Conservation (phyloP, 2,113 vertebrate species). For the Pterocles burchelli region DNA sequence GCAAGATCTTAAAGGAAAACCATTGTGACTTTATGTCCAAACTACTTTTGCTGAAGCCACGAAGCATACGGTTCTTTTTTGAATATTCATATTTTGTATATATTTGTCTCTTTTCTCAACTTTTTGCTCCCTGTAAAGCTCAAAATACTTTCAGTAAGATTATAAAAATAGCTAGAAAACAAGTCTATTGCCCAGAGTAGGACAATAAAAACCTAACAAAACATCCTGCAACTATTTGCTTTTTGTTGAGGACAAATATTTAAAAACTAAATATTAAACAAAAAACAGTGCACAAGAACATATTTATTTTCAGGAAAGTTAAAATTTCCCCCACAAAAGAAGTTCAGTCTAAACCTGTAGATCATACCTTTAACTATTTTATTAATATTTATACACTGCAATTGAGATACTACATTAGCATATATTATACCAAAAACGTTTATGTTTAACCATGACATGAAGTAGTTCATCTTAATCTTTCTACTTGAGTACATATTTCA, state of each 20-base stretch:
- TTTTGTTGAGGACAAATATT: neutral
- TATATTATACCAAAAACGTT: neutral
- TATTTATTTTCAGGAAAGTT: neutral
- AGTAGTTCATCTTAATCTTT: conserved; percentile 30
- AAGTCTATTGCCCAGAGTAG: neutral
- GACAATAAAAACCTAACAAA: neutral
- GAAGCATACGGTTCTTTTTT: fast-evolving
- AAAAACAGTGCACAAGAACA: neutral
- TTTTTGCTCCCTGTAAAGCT: neutral
- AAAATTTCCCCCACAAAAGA: neutral
- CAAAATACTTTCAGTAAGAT: neutral
- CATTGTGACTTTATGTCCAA: neutral
- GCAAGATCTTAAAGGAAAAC: neutral
- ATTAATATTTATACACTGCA: neutral
- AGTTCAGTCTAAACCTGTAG: neutral
- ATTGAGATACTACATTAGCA: neutral
- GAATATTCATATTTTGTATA: neutral
- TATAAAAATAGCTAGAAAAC: neutral
- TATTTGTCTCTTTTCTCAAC: neutral
- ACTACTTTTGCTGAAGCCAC: neutral
- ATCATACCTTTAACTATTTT: neutral
- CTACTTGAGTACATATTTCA: conserved; percentile 21
- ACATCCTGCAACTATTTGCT: neutral
- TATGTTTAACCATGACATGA: conserved; percentile 11
- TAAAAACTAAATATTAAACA: neutral